Conservation (phyloP, 2,888 invertebrate species). For the Drosophila phalerata region DNA sequence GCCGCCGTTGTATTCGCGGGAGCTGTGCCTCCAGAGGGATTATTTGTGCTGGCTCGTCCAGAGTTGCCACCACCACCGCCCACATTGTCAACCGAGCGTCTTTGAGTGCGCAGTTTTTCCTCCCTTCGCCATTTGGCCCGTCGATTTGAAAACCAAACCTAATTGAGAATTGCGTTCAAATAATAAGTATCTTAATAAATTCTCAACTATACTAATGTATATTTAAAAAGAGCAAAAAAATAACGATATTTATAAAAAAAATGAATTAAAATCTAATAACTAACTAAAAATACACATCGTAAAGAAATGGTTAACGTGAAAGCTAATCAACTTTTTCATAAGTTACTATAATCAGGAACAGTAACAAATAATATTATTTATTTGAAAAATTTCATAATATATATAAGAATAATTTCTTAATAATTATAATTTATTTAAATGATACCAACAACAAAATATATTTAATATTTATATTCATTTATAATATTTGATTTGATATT, state of each 20-base stretch:
- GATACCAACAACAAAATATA: too few relatives aligned
- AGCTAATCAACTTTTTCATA: background rate
- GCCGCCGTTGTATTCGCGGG: conserved; percentile 55
- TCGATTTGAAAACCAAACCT: conserved; percentile 99
- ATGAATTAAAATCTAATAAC: background rate
- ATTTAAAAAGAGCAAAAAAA: background rate
- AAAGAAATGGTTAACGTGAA: too few relatives aligned
- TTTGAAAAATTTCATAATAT: too few relatives aligned
- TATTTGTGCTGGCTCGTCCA: conserved; percentile 64
- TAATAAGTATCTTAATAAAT: conserved; percentile 1
- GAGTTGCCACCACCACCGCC: conserved; percentile 42
- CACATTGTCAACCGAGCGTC: conserved; percentile 86
- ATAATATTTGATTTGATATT: too few relatives aligned
- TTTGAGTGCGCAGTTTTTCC: conserved; percentile 98
- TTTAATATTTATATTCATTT: too few relatives aligned
- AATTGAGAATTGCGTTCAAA: conserved; percentile 55
- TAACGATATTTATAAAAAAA: background rate
- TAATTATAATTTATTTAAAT: too few relatives aligned
- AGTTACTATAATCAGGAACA: too few relatives aligned
- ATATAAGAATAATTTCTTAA: too few relatives aligned
- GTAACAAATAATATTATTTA: too few relatives aligned
- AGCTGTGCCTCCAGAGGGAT: conserved; percentile 41
- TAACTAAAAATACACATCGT: too few relatives aligned
- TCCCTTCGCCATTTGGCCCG: conserved; percentile 99
- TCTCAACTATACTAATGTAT: background rate